Conservation (phyloP, 2,113 vertebrate species). For the Lanius ludovicianus region DNA sequence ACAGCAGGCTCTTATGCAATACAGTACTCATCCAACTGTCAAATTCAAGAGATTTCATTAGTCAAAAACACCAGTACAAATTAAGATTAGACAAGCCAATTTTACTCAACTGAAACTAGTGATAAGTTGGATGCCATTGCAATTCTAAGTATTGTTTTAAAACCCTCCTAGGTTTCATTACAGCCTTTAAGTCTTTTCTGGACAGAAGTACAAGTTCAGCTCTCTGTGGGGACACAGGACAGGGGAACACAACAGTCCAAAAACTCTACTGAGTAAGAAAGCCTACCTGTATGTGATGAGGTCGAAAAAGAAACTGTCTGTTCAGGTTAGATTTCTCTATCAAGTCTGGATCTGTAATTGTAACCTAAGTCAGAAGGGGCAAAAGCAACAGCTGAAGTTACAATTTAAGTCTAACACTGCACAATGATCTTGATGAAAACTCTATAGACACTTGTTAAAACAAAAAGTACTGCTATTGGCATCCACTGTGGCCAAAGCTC, state of each 20-base stretch:
- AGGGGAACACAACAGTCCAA: background rate
- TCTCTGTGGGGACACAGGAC: background rate
- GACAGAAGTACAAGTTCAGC: background rate
- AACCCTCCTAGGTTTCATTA: background rate
- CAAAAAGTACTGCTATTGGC: background rate
- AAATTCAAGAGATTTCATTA: background rate
- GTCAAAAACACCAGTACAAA: background rate
- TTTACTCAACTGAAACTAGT: background rate
- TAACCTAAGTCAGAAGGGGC: constrained; percentile 78
- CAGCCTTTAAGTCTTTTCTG: background rate
- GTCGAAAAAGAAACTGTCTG: constrained; percentile 96
- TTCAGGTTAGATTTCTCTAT: constrained; percentile 99
- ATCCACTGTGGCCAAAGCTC: background rate
- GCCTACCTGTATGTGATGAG: constrained; percentile 93
- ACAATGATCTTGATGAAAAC: background rate
- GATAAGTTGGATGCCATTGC: background rate
- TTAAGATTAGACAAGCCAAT: background rate
- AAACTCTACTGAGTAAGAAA: background rate
- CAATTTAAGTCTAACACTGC: background rate
- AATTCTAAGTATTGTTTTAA: background rate
- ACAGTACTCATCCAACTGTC: background rate
- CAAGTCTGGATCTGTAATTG: constrained; percentile 95
- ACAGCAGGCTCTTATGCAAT: background rate
- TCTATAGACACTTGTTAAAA: background rate
- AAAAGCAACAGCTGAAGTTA: constrained; percentile 43